These are phyloP conservation scores for Microcebus lehilahytsara DNA, from an alignment of 2,113 vertebrate species.

Conservation along the genomic window DNA sequence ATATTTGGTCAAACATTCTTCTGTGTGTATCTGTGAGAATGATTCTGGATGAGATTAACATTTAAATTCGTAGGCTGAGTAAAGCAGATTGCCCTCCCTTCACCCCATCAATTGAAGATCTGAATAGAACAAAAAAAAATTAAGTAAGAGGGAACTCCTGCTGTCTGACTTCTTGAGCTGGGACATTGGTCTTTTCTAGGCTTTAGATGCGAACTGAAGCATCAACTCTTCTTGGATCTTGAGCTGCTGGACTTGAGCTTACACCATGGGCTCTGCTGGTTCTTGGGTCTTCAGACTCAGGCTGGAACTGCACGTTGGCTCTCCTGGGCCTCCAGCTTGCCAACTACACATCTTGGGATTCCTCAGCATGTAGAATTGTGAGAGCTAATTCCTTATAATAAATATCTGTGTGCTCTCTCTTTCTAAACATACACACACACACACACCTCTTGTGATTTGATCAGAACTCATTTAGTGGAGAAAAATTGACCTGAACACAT, in stretches of 20 bases:
- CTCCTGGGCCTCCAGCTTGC: background rate
- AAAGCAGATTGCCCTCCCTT: background rate
- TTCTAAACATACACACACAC: background rate
- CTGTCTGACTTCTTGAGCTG: background rate
- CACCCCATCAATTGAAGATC: background rate
- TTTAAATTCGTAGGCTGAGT: background rate
- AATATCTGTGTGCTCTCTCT: background rate
- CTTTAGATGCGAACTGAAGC: background rate
- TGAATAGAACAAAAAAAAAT: background rate
- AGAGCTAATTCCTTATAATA: background rate
- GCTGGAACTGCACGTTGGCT: background rate
- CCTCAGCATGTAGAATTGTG: background rate
- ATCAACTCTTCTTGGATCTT: background rate
- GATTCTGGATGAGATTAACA: background rate
- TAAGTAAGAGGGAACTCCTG: background rate
- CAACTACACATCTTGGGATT: background rate
- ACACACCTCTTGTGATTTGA: too few relatives aligned
- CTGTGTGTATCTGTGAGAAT: background rate
- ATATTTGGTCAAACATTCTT: background rate
- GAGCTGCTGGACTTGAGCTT: background rate
- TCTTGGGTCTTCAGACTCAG: background rate
- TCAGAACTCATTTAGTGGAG: background rate
- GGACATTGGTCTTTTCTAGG: background rate
- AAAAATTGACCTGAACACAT: background rate
- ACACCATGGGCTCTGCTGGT: background rate